Evolutionary conservation across 2,113 vertebrate species (phyloP).

Genomic region (Triplophysa siluroides): DNA sequence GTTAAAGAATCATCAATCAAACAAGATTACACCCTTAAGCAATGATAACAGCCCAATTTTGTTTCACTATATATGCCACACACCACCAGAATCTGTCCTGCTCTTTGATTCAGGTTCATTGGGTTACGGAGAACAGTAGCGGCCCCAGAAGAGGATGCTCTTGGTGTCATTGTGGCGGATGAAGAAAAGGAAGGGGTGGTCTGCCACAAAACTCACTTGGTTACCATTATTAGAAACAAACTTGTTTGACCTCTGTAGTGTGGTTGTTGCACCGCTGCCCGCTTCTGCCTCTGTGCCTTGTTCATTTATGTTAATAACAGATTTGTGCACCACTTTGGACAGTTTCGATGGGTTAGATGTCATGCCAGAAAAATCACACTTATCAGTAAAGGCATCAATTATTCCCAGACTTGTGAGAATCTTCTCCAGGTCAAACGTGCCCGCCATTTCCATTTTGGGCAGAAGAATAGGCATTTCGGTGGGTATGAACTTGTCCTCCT

Average conservation of each 20-base stretch:
- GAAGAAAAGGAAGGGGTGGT: not conserved
- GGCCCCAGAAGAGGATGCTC: not conserved
- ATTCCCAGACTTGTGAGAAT: not conserved
- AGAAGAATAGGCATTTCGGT: rapidly evolving
- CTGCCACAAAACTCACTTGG: not conserved
- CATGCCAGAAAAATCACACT: not conserved
- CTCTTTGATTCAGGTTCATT: not conserved
- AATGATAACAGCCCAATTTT: too few species aligned
- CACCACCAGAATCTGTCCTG: too few species aligned
- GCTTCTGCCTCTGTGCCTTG: not conserved
- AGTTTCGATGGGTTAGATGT: not conserved
- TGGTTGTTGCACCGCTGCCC: not conserved
- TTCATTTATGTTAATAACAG: not conserved
- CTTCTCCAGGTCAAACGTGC: not conserved
- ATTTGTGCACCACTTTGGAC: not conserved
- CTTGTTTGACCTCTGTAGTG: too few species aligned
- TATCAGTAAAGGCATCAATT: not conserved
- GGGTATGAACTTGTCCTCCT: not conserved
- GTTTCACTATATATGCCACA: too few species aligned
- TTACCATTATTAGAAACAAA: too few species aligned
- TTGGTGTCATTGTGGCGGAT: not conserved
- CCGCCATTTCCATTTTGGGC: not conserved
- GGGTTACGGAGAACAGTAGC: not conserved
- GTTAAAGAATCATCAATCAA: too few species aligned
- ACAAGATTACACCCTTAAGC: too few species aligned